Conservation (phyloP, 2,888 invertebrate species). For the Rhamnusium bicolor region DNA sequence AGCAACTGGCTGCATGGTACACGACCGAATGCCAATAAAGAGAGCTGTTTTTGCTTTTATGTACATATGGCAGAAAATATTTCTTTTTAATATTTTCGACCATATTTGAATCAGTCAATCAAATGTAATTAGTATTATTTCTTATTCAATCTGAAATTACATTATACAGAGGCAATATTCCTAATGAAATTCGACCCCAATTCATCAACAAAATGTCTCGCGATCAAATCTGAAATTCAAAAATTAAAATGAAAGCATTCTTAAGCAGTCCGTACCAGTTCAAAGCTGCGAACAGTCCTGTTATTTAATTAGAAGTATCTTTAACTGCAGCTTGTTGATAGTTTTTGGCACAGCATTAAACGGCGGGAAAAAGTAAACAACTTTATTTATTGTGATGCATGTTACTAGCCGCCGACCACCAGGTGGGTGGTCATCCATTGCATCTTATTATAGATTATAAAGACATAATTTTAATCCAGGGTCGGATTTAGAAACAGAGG, state of each 20-base stretch:
- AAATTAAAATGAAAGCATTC: background rate
- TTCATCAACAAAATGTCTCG: background rate
- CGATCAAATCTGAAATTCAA: background rate
- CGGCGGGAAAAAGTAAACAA: constrained; percentile 30
- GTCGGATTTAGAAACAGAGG: background rate
- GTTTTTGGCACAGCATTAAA: constrained; percentile 36
- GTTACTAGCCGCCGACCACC: constrained; percentile 33
- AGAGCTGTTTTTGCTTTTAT: no score
- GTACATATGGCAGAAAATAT: no score
- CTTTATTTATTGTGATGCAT: constrained; percentile 37
- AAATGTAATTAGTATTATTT: no score
- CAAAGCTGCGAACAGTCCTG: background rate
- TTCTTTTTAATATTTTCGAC: no score
- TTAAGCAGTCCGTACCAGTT: constrained; percentile 10
- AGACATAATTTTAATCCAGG: background rate
- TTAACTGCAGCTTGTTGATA: constrained; percentile 30
- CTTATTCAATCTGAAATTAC: no score
- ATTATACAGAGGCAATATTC: no score
- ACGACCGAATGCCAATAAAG: no score
- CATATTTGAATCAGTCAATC: no score
- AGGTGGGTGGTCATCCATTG: constrained; percentile 31
- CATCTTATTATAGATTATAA: constrained; percentile 21
- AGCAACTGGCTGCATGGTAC: no score
- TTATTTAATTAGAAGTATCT: constrained; percentile 3
- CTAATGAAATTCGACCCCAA: background rate